These are phyloP conservation scores for Rhamphomyia laevipes DNA, from an alignment of 2,888 invertebrate species.

Conservation along the genomic window DNA sequence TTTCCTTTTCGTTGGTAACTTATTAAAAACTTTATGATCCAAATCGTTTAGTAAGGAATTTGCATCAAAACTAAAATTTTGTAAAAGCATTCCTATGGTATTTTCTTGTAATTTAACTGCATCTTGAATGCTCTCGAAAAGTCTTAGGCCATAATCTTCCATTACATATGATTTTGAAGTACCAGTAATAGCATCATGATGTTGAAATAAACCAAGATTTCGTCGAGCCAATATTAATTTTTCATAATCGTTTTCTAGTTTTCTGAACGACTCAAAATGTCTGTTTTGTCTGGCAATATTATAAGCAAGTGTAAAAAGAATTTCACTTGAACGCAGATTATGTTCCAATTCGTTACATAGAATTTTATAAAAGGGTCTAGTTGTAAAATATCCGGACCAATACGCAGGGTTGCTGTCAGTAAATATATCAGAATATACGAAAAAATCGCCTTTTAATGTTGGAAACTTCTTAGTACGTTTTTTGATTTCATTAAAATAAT, in stretches of 20 bases:
- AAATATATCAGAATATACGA: constrained; percentile 91
- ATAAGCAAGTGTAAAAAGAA: constrained; percentile 69
- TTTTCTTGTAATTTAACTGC: constrained; percentile 65
- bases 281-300: constrained; percentile 57
- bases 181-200: constrained; percentile 96
- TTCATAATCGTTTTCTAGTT: constrained; percentile 72
- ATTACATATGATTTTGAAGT: constrained; percentile 87
- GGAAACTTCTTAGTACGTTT: constrained; percentile 57
- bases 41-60: constrained; percentile 49
- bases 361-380: constrained; percentile 77
- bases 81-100: constrained; percentile 48
- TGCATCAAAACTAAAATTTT: constrained; percentile 30
- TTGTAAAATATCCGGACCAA: constrained; percentile 96
- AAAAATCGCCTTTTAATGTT: constrained; percentile 85
- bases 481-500: constrained; percentile 72
- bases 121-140: constrained; percentile 73
- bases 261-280: constrained; percentile 47
- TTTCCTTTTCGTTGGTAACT: constrained; percentile 60
- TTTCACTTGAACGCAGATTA: constrained; percentile 69
- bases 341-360: constrained; percentile 75
- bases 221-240: constrained; percentile 68
- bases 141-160: constrained; percentile 81
- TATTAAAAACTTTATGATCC: constrained; percentile 68
- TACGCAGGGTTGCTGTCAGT: constrained; percentile 87
- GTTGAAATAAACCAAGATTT: constrained; percentile 85